phyloP scores from a whole-genome alignment of 2,113 vertebrate genomes.

The Ceuthmochares aereus region DNA sequence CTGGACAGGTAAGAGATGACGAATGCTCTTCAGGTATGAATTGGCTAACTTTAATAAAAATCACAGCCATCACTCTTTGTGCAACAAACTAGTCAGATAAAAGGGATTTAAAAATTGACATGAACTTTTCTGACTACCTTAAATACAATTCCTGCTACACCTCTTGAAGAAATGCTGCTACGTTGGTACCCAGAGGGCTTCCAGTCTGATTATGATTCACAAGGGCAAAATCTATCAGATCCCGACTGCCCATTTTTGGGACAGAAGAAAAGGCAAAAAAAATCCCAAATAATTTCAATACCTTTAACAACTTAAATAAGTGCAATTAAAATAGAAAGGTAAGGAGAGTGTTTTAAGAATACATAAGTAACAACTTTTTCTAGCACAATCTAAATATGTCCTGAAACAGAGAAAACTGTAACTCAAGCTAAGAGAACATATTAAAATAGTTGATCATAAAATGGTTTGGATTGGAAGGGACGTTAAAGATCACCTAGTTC shows the following conservation, averaged over 20 bases:
- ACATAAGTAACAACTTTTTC: neutral
- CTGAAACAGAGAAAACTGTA: neutral
- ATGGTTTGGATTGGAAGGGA: too few species aligned
- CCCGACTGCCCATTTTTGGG: neutral
- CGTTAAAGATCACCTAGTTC: too few species aligned
- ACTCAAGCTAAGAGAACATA: neutral
- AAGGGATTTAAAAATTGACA: neutral
- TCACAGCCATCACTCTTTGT: neutral
- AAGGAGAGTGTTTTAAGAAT: neutral
- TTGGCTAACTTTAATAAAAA: neutral
- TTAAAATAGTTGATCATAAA: neutral
- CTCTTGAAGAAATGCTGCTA: neutral
- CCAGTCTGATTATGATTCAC: neutral
- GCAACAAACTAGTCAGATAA: neutral
- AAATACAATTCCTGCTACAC: neutral
- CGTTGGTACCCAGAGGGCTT: neutral
- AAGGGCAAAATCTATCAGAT: neutral
- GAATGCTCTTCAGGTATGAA: neutral
- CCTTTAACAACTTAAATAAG: neutral
- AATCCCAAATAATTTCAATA: neutral
- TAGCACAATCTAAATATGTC: neutral
- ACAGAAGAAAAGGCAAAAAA: neutral
- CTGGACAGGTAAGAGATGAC: neutral
- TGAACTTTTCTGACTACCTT: neutral
- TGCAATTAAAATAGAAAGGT: neutral